phyloP scores from a whole-genome alignment of 2,113 vertebrate genomes.

The Gopherus flavomarginatus region DNA sequence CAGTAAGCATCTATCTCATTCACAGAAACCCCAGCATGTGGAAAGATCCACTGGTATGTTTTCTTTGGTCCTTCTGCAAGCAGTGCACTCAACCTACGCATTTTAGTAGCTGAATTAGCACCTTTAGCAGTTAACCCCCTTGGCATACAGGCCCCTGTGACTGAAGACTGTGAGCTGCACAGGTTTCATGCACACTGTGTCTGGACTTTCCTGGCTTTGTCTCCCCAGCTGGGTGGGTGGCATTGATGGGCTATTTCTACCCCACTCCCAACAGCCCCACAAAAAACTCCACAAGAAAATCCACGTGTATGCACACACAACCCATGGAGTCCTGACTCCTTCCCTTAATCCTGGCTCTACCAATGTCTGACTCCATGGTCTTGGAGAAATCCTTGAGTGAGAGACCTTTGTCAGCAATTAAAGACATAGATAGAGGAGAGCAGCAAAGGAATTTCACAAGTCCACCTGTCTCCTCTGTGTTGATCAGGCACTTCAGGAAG shows the following conservation, averaged over 20 bases:
- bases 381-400: neutral
- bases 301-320: neutral
- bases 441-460: neutral
- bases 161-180: accelerated
- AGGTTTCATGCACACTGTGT: neutral
- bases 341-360: accelerated
- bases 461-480: neutral
- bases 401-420: neutral
- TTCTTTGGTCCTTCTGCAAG: neutral
- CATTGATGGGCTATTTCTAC: neutral
- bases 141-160: neutral
- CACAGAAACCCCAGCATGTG: conserved; percentile 66
- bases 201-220: accelerated
- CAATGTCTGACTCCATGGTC: neutral
- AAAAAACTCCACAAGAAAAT: neutral
- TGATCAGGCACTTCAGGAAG: neutral
- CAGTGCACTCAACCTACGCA: neutral
- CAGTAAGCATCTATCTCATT: conserved; percentile 60
- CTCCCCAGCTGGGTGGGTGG: neutral
- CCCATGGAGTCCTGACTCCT: accelerated
- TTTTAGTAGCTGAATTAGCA: neutral
- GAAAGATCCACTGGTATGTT: conserved; percentile 70
- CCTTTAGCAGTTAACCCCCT: neutral
- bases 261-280: neutral
- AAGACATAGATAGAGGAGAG: neutral